Conservation (phyloP, 2,888 invertebrate species). For the Rhyacophila evoluta region DNA sequence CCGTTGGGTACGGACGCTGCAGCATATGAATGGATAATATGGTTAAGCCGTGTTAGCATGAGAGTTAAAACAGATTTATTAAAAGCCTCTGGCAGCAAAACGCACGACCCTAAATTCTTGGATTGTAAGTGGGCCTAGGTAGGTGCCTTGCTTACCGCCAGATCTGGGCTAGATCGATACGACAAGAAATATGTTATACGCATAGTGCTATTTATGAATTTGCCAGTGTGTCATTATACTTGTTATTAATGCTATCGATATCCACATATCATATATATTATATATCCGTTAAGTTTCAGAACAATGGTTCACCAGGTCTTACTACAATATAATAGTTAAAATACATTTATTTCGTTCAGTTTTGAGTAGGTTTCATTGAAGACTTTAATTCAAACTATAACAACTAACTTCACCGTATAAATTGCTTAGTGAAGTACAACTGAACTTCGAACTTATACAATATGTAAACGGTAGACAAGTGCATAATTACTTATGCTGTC, state of each 20-base stretch:
- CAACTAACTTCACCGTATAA: too few relatives aligned
- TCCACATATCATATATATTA: too few relatives aligned
- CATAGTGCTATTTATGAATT: not conserved
- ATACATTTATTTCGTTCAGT: too few relatives aligned
- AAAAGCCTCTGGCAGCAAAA: not conserved
- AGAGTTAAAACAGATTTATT: constrained; percentile 1
- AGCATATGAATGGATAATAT: not conserved
- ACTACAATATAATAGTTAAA: too few relatives aligned
- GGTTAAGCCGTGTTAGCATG: not conserved
- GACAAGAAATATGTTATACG: not conserved
- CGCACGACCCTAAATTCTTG: not conserved
- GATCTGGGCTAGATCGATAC: constrained; percentile 1
- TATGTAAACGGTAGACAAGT: too few relatives aligned
- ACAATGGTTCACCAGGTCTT: too few relatives aligned
- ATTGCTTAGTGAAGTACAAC: too few relatives aligned
- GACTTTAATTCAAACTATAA: too few relatives aligned
- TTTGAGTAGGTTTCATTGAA: too few relatives aligned
- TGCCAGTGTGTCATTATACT: not conserved
- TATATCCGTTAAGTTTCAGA: too few relatives aligned
- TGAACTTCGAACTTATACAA: too few relatives aligned
- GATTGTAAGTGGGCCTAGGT: not conserved
- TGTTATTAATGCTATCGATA: not conserved
- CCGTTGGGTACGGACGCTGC: not conserved
- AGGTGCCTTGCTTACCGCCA: not conserved
- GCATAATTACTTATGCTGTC: too few relatives aligned